Conservation (phyloP, 2,888 invertebrate species). For the Drosophila algonquin region DNA sequence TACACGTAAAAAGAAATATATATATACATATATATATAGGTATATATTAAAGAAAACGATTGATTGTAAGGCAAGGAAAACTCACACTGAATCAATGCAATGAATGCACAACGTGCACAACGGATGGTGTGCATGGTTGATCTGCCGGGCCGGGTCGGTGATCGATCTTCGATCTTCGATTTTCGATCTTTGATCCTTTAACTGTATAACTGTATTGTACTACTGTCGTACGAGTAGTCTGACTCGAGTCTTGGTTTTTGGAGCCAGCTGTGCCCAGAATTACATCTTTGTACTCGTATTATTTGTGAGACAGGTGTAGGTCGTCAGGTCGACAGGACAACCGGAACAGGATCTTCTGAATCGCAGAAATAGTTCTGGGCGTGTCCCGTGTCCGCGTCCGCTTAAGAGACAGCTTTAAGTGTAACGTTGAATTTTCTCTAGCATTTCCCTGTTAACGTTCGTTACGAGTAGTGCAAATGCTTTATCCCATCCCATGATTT, state of each 20-base stretch:
- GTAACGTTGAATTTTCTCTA: conserved; percentile 71
- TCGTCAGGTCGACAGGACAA: not conserved
- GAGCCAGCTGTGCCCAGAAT: conserved; percentile 27
- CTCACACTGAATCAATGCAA: conserved; percentile 3
- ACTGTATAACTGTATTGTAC: conserved; percentile 53
- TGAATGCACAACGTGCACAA: not conserved
- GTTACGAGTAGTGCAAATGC: conserved; percentile 55
- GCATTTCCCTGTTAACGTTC: conserved; percentile 70
- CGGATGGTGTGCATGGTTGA: not conserved
- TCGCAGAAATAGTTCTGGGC: conserved; percentile 5
- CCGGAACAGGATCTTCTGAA: conserved; percentile 7
- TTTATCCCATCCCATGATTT: conserved; percentile 44
- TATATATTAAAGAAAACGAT: conserved; percentile 49
- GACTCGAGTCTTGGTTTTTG: not conserved
- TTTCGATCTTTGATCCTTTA: conserved; percentile 43
- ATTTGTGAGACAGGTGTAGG: conserved; percentile 22
- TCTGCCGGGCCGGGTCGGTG: not conserved
- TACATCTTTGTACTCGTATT: conserved; percentile 25
- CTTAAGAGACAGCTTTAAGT: conserved; percentile 67
- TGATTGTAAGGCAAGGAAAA: conserved; percentile 31
- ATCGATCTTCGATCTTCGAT: conserved; percentile 4
- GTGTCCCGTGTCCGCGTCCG: conserved; percentile 34
- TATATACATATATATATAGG: conserved; percentile 49
- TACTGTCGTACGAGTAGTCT: conserved; percentile 33
- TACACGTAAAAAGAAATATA: conserved; percentile 46